phyloP scores from a whole-genome alignment of 2,113 vertebrate genomes.

The Aleadryas rufinucha region DNA sequence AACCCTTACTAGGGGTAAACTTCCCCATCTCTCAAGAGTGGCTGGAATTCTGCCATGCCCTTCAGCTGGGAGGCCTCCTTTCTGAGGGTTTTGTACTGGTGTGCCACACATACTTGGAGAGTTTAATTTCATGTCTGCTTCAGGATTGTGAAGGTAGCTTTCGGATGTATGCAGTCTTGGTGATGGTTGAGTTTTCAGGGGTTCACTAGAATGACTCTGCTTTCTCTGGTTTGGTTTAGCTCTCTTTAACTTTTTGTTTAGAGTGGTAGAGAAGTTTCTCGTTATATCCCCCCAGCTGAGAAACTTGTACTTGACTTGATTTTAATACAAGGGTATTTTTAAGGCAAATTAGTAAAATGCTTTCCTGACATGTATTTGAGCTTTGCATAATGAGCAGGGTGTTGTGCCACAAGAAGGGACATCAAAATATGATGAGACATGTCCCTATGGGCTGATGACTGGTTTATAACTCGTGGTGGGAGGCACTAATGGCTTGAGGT shows the following conservation, averaged over 20 bases:
- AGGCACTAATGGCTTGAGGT: background rate
- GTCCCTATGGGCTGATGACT: background rate
- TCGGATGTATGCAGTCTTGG: background rate
- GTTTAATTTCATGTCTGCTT: background rate
- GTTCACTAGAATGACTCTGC: background rate
- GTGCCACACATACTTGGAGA: accelerated
- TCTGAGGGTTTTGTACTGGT: background rate
- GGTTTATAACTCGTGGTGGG: background rate
- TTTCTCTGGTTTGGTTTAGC: background rate
- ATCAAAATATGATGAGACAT: background rate
- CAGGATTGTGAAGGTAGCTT: background rate
- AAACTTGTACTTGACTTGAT: background rate
- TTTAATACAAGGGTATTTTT: background rate
- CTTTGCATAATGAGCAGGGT: background rate
- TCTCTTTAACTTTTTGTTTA: background rate
- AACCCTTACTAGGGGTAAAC: background rate
- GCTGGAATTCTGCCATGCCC: background rate
- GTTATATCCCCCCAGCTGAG: no score
- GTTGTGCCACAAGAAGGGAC: background rate
- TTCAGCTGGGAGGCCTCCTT: background rate
- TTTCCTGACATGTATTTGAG: background rate
- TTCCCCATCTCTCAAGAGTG: background rate
- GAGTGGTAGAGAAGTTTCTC: background rate
- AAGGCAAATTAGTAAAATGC: background rate
- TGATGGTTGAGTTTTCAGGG: background rate